These are phyloP conservation scores for Macrophya annulata DNA, from an alignment of 2,888 invertebrate species.

Conservation along the genomic window DNA sequence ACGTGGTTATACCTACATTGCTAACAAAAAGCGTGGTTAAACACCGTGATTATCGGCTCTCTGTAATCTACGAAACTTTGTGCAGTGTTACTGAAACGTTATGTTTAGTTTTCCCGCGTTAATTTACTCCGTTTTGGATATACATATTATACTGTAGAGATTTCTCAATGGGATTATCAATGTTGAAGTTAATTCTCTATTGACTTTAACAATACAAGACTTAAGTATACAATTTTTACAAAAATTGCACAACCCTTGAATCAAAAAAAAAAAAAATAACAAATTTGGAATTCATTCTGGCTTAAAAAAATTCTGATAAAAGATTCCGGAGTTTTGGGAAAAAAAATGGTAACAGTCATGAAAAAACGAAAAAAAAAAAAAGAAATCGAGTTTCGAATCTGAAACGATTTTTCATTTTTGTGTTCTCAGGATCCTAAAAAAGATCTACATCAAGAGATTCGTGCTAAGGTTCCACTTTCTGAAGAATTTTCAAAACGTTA, in stretches of 20 bases:
- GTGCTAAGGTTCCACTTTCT: slow-evolving; percentile 69
- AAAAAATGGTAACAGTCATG: not conserved
- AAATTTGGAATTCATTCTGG: not conserved
- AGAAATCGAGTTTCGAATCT: not conserved
- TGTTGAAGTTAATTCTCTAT: not conserved
- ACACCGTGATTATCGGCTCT: slow-evolving; percentile 40
- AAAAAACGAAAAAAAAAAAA: not conserved
- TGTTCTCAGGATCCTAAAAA: slow-evolving; percentile 71
- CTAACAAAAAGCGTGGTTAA: slow-evolving; percentile 32
- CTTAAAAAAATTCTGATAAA: not conserved
- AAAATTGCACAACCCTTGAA: too few species aligned
- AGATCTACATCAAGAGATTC: slow-evolving; percentile 70
- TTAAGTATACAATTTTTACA: too few species aligned
- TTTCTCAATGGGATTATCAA: not conserved
- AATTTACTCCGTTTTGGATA: slow-evolving; percentile 3
- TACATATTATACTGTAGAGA: not conserved
- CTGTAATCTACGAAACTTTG: slow-evolving; percentile 22
- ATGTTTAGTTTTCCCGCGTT: not conserved
- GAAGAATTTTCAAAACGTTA: slow-evolving; percentile 75
- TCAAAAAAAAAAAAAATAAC: not conserved
- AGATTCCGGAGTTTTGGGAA: not conserved
- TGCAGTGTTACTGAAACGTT: not conserved
- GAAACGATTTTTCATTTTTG: not conserved
- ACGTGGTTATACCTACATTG: slow-evolving; percentile 1
- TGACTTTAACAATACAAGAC: too few species aligned